Evolutionary conservation across 2,797 vertebrate species (phyloP).

Genomic region (Dermochelys coriacea): DNA sequence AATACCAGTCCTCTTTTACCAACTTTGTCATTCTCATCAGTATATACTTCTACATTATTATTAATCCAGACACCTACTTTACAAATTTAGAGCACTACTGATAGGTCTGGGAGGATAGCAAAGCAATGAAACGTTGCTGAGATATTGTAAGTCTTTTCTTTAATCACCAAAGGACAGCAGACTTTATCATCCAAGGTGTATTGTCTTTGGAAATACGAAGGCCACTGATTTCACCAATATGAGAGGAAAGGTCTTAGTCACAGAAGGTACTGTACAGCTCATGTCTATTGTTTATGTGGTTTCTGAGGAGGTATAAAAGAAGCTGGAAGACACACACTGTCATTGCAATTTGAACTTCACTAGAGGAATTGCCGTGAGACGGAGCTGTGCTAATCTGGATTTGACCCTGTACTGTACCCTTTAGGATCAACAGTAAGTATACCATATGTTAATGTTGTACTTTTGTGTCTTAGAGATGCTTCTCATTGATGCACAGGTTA

Average conservation of each 20-base stretch:
- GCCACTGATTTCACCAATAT: background rate
- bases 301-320: slow-evolving; percentile 67
- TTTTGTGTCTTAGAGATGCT: background rate
- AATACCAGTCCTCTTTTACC: background rate
- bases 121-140: background rate
- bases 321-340: background rate
- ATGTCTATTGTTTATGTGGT: slow-evolving; percentile 30
- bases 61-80: background rate
- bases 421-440: slow-evolving; percentile 29
- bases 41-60: too few species aligned
- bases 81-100: background rate
- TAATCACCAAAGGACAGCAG: background rate
- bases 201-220: background rate
- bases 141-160: background rate
- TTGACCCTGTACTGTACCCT: background rate
- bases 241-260: slow-evolving; percentile 41
- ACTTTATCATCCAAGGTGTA: background rate
- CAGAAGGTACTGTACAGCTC: background rate
- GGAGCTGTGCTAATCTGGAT: background rate
- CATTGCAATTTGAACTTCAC: background rate
- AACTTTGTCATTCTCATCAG: background rate
- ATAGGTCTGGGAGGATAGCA: background rate
- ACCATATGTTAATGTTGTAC: background rate
- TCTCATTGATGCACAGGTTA: background rate
- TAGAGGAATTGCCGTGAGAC: background rate